phyloP scores from a whole-genome alignment of 2,888 invertebrate species.

The Antitype chi region DNA sequence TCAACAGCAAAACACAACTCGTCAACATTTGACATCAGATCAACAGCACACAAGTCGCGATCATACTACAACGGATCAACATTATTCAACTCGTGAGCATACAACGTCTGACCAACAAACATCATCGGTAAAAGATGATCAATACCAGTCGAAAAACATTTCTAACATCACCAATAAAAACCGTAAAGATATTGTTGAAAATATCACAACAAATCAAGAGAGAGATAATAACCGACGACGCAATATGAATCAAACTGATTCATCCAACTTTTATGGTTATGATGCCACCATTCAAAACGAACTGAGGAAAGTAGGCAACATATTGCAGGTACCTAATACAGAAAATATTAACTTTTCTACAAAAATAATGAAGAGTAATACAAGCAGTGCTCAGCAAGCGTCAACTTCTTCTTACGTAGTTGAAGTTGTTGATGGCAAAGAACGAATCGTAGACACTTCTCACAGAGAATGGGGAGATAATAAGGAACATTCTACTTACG shows the following conservation, averaged over 20 bases:
- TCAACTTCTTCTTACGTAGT: constrained; percentile 92
- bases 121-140: constrained; percentile 44
- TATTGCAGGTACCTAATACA: constrained; percentile 82
- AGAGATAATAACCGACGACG: constrained; percentile 74
- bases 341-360: constrained; percentile 86
- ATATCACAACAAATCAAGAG: constrained; percentile 67
- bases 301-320: constrained; percentile 85
- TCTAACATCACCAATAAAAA: constrained; percentile 55
- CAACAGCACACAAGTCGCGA: constrained; percentile 40
- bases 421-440: constrained; percentile 92
- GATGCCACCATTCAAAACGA: constrained; percentile 86
- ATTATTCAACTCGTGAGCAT: constrained; percentile 49
- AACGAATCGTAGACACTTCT: constrained; percentile 90
- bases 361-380: constrained; percentile 90
- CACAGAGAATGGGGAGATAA: constrained; percentile 91
- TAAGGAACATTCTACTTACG: constrained; percentile 87
- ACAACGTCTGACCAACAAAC: constrained; percentile 55
- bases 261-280: constrained; percentile 87
- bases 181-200: constrained; percentile 57
- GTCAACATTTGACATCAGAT: constrained; percentile 34
- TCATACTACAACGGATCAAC: constrained; percentile 49
- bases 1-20: constrained; percentile 35
- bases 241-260: constrained; percentile 83
- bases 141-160: constrained; percentile 37
- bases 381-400: constrained; percentile 91